Conservation (phyloP, 2,797 vertebrate species). For the Ammospiza maritima region DNA sequence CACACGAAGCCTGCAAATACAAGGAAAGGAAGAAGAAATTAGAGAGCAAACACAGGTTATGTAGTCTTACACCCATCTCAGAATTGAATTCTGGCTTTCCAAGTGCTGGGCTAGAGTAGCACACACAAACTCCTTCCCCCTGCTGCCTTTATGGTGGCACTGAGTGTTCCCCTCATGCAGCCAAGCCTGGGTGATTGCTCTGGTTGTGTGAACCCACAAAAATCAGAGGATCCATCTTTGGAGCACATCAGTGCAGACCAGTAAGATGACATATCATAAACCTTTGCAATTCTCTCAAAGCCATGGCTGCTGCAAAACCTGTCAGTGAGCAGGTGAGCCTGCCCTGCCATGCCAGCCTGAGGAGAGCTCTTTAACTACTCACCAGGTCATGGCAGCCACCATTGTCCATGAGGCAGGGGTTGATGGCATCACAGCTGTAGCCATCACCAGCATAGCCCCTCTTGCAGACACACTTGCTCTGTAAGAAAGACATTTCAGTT, state of each 20-base stretch:
- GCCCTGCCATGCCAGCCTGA: neutral
- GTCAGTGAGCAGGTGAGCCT: neutral
- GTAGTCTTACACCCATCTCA: neutral
- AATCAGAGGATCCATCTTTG: neutral
- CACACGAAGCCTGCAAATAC: conserved; percentile 84
- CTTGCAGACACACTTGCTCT: conserved; percentile 90
- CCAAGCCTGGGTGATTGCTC: neutral
- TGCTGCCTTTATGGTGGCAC: neutral
- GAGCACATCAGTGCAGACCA: neutral
- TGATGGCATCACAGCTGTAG: conserved; percentile 80
- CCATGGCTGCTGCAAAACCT: neutral
- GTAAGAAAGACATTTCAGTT: neutral
- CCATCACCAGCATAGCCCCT: conserved; percentile 87
- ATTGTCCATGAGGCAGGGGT: conserved; percentile 84
- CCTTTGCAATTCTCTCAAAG: neutral
- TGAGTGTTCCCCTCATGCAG: neutral
- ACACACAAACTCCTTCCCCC: neutral
- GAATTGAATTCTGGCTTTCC: neutral
- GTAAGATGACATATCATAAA: neutral
- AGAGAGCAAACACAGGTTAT: neutral
- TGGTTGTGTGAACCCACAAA: neutral
- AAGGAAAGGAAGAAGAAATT: neutral
- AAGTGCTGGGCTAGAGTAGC: neutral
- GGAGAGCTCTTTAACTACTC: conserved; percentile 10
- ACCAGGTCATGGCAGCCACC: conserved; percentile 91